Base-by-base conservation (phyloP, 2,888 invertebrate genomes). In the Cybosia mesomella region DNA sequence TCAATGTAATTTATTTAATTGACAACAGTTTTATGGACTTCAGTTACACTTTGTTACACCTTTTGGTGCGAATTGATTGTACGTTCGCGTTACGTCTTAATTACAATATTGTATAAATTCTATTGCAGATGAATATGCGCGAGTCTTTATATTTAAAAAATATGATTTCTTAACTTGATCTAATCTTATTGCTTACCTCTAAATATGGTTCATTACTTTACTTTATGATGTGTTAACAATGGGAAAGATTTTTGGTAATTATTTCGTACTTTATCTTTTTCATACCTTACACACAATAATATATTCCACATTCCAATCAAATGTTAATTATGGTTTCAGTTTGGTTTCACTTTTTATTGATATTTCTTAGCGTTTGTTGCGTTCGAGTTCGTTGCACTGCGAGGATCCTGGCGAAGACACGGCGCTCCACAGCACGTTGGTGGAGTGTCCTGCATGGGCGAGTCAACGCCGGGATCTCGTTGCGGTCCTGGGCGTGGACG, bases 1-100 rank as follows among this genome's bases (percentile, higher is more conserved):
- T 85, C 86, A 81, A 77, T 84, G 83, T 85, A 82, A 88, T 85
- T 58, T 63, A 76, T 74, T 77, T 71, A 71, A 80, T 73, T 76
- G 66, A 71, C 67, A 71, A 68, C 66, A 68, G 68, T 74, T 64
- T 71, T 67, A 65, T 55, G 54, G 58, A 55, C 7, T 64, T 68
- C 57, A 61, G 57, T 67, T 49, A 62, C 62, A 62, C 10, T 32
- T 66, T 60, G 57, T 58, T 57, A 61, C n/a, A 39, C 49, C 10
- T 21, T 55, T 54, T 24, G 9, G 11, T 21, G 21, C 21, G 21
- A 32, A 62, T 60, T 43, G 9, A 15, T 53, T 53, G 53, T 9
- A 32, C 3, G 9, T 18, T 32, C n/a, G n/a, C n/a, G n/a, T n/a
- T 7, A 18, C 15, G 13, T 55, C 13, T 55, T 55, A 55, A 22